phyloP scores from a whole-genome alignment of 2,888 invertebrate genomes.

The Pogonocherus hispidulus region DNA sequence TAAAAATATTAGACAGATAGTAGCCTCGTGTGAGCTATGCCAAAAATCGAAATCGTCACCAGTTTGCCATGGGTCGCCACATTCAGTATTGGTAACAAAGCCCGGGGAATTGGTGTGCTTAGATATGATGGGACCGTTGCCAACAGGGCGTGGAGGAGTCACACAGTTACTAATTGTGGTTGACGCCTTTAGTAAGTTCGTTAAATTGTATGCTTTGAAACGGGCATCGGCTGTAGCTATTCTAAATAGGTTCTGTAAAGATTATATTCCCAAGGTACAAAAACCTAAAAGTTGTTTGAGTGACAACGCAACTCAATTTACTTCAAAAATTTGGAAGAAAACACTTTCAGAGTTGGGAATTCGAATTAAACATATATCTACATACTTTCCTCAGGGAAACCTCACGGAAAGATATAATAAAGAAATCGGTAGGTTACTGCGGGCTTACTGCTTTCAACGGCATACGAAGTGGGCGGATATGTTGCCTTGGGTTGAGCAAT shows the following conservation, averaged over 20 bases:
- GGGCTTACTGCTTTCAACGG: conserved; percentile 29
- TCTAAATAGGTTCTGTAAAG: conserved; percentile 12
- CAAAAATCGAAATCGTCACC: conserved; percentile 8
- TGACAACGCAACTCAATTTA: conserved; percentile 49
- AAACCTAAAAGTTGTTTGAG: conserved; percentile 44
- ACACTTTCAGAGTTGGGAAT: not conserved
- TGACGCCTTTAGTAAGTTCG: conserved; percentile 51
- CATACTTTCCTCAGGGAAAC: too few species aligned
- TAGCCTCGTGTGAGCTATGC: conserved; percentile 10
- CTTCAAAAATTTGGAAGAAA: not conserved
- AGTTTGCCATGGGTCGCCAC: too few species aligned
- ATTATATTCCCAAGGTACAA: conserved; percentile 37
- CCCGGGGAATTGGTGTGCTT: conserved; percentile 45
- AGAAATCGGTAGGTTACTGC: conserved; percentile 33
- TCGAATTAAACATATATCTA: not conserved
- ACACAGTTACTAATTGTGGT: conserved; percentile 48
- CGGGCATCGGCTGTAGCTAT: conserved; percentile 31
- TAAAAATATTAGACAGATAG: conserved; percentile 7
- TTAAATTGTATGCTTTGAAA: conserved; percentile 47
- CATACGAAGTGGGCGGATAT: conserved; percentile 35
- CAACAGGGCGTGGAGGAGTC: conserved; percentile 34
- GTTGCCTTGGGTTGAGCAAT: conserved; percentile 16
- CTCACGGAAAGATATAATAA: too few species aligned
- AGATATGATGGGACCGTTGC: conserved; percentile 32
- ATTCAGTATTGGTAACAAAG: conserved; percentile 28